Conservation (phyloP, 1,140 invertebrate genomes). For the Calephelis nemesis region DNA sequence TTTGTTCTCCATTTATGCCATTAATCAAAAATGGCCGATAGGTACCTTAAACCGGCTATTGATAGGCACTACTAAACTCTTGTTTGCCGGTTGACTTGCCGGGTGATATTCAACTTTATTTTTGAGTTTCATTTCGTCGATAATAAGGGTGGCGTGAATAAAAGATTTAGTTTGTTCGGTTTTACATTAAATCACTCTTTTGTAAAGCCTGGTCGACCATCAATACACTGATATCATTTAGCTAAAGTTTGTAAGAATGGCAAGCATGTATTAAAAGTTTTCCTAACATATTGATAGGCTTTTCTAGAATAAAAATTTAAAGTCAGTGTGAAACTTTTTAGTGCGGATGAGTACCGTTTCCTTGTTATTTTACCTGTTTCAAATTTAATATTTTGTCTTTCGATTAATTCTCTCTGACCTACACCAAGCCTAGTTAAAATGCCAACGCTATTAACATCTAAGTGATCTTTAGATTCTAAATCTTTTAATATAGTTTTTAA, state of each 20-base stretch:
- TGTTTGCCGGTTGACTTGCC: too few species aligned
- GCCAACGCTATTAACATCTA: not conserved
- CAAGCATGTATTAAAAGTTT: not conserved
- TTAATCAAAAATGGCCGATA: conserved; percentile 51
- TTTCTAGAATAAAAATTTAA: conserved; percentile 6
- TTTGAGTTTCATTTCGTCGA: conserved; percentile 2
- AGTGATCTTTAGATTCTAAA: conserved; percentile 5
- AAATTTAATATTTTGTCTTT: conserved; percentile 1
- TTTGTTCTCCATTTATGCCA: not conserved
- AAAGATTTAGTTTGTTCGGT: conserved; percentile 1
- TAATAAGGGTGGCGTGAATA: not conserved
- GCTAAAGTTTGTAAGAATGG: not conserved
- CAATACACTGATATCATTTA: not conserved
- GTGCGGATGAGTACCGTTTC: conserved; percentile 1
- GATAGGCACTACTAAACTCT: conserved; percentile 41
- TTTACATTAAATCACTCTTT: conserved; percentile 1
- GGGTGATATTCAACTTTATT: not conserved
- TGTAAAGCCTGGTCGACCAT: conserved; percentile 3
- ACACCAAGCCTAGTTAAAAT: conserved; percentile 1
- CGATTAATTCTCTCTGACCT: conserved; percentile 1
- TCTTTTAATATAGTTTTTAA: conserved; percentile 2
- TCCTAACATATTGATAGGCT: conserved; percentile 4
- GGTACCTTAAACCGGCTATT: conserved; percentile 54
- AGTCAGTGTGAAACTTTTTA: conserved; percentile 1
- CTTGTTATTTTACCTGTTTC: not conserved